Evolutionary conservation across 2,113 vertebrate species (phyloP).

Genomic region (Zootoca vivipara): DNA sequence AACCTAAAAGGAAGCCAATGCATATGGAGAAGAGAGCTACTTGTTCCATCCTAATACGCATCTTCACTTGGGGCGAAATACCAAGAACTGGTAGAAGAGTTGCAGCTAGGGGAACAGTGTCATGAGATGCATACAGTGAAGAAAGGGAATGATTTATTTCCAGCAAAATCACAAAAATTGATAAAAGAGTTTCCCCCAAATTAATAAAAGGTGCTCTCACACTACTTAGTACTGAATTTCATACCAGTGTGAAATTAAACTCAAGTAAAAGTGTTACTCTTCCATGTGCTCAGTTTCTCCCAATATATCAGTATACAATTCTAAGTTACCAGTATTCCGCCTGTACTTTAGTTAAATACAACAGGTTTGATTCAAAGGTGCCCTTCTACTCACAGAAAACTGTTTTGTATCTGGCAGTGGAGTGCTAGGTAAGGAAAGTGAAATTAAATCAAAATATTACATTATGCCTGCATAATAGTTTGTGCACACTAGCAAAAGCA

Average conservation of each 20-base stretch:
- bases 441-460: neutral
- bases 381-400: neutral
- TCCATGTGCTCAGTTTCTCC: neutral
- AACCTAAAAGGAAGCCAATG: neutral
- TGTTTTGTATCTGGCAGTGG: neutral
- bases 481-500: neutral
- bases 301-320: neutral
- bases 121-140: neutral
- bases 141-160: slow-evolving; percentile 7
- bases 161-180: neutral
- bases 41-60: neutral
- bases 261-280: neutral
- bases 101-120: neutral
- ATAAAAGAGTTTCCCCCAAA: neutral
- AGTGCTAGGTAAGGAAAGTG: neutral
- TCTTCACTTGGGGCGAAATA: neutral
- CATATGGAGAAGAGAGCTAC: neutral
- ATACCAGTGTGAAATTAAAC: neutral
- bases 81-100: neutral
- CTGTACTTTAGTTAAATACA: neutral
- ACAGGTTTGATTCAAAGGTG: neutral
- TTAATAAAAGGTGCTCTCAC: neutral
- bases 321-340: neutral
- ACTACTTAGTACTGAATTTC: neutral
- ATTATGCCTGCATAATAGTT: neutral